phyloP scores from a whole-genome alignment of 2,888 invertebrate species.

The Leuctra nigra region DNA sequence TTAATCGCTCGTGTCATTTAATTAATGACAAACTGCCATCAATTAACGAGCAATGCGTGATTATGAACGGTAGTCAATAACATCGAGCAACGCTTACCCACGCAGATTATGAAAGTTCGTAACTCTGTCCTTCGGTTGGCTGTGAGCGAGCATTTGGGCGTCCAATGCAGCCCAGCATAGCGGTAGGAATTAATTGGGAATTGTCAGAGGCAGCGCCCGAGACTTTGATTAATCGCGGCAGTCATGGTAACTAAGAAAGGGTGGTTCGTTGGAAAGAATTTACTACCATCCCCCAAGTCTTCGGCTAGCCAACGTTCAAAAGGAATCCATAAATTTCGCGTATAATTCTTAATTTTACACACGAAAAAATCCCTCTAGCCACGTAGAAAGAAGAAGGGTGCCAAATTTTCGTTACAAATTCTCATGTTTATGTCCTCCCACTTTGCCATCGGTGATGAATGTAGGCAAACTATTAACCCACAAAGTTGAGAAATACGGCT shows the following conservation, averaged over 20 bases:
- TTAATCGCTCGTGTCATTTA: no score
- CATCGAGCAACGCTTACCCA: no score
- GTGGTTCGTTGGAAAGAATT: conserved; percentile 14
- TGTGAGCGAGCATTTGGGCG: no score
- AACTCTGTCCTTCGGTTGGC: no score
- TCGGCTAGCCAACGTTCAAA: background rate
- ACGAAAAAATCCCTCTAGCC: conserved; percentile 14
- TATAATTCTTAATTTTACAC: conserved; percentile 19
- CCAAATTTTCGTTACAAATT: conserved; percentile 16
- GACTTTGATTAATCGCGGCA: conserved; percentile 20
- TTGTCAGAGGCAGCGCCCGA: conserved; percentile 22
- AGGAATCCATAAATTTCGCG: conserved; percentile 17
- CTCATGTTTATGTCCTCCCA: background rate
- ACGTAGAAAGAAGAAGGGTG: conserved; percentile 4
- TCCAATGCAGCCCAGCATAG: background rate
- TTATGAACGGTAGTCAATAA: no score
- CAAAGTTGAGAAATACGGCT: no score
- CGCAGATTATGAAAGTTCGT: no score
- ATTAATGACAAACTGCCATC: no score
- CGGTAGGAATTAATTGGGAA: conserved; percentile 13
- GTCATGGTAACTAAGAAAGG: conserved; percentile 19
- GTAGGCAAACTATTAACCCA: background rate
- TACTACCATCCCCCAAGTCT: conserved; percentile 12
- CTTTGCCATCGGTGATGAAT: background rate
- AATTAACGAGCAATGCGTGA: no score